Conservation (phyloP, 2,797 vertebrate genomes). For the Sarcoramphus papa region DNA sequence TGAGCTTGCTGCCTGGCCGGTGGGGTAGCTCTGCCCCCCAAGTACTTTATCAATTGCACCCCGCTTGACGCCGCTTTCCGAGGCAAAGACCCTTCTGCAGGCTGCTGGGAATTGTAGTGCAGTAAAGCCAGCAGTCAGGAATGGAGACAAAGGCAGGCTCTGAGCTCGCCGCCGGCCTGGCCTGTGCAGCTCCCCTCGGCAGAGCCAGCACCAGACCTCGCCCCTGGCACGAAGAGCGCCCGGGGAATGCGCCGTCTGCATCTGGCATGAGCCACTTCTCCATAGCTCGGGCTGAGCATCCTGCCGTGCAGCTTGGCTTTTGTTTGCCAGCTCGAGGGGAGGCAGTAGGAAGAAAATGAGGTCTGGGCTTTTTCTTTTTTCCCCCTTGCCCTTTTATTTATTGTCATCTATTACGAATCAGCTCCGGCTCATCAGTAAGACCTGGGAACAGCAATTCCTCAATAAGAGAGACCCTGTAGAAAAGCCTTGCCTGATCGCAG, state of each 20-base stretch:
- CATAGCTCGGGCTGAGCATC: not conserved
- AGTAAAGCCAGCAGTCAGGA: not conserved
- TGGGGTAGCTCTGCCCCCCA: not conserved
- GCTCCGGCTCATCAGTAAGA: not conserved
- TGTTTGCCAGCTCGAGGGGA: not conserved
- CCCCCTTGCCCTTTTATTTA: not conserved
- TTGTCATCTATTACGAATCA: not conserved
- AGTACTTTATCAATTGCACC: fast-evolving
- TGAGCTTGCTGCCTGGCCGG: not conserved
- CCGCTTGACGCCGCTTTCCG: not conserved
- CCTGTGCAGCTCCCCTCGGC: fast-evolving
- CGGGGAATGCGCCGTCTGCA: fast-evolving
- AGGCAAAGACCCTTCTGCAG: not conserved
- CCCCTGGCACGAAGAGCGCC: fast-evolving
- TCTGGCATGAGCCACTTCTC: not conserved
- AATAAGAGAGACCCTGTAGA: not conserved
- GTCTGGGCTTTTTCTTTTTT: not conserved
- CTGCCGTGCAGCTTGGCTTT: not conserved
- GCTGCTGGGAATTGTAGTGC: constrained; percentile 39
- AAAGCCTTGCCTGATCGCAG: not conserved
- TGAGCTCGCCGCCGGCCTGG: not conserved
- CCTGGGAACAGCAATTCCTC: not conserved
- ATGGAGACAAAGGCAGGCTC: not conserved
- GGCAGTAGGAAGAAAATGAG: not conserved
- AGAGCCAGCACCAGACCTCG: not conserved